Evolutionary conservation across 1,140 invertebrate species (phyloP).

Genomic region (Dolichoris vasculosae): DNA sequence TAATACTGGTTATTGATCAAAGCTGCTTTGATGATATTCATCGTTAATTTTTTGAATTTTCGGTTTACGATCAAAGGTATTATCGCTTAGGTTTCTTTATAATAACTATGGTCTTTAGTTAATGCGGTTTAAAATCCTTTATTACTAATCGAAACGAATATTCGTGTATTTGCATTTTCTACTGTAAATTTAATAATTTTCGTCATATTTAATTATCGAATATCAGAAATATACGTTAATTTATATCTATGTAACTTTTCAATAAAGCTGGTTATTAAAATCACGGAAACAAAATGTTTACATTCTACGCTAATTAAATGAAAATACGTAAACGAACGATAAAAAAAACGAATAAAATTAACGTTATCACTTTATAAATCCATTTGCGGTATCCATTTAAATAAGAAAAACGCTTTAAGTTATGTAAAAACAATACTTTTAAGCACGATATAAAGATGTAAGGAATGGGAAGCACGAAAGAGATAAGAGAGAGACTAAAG

Average conservation of each 20-base stretch:
- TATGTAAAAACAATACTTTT: neutral
- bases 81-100: neutral
- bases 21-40: neutral
- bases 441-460: neutral
- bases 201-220: neutral
- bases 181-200: neutral
- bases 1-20: neutral
- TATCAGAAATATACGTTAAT: neutral
- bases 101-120: neutral
- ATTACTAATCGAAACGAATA: neutral
- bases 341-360: no score
- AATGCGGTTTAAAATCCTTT: neutral
- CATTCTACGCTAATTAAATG: no score
- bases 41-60: neutral
- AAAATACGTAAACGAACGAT: neutral
- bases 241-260: neutral
- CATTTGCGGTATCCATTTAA: neutral
- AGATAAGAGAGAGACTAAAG: neutral
- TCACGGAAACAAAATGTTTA: no score
- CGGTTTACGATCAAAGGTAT: neutral
- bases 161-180: neutral
- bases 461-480: neutral
- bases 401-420: neutral
- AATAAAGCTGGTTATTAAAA: no score
- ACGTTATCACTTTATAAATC: neutral